Base-by-base conservation (phyloP, 1,140 invertebrate species). In the Drosophila chauvacae region DNA sequence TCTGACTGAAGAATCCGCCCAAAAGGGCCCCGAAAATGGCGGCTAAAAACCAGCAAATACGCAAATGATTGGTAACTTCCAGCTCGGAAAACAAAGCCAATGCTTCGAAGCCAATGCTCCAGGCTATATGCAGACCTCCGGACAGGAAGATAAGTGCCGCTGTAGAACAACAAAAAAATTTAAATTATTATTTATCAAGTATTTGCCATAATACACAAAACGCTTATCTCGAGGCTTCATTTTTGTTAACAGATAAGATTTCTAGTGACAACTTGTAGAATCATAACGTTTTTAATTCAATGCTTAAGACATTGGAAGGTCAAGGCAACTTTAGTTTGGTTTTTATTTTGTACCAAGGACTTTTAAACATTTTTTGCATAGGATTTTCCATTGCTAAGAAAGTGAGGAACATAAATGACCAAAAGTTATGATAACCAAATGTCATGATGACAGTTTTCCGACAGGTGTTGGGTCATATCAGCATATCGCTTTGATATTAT, bases 41-140 rank as follows among this genome's bases (percentile, higher is more conserved):
- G 0, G 51, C 86, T 20, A 85, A 48, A 20, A 88, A 88, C 85
- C 85, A 88, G 23, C 69, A 74, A 7, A 83, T 44, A 0, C 78
- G 76, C 44, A 91, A 16, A 44, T 91, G 87, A 28, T 35, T 50
- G 5, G 28, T 55, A 11, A 62, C 70, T n/a, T 60, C 44, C 10
- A 80, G 10, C 33, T 86, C 71, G 41, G 48, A 45, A 23, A 41
- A 35, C 0, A 51, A 18, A 26, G 18, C 23, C 23, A 23, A 23
- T 68, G 28, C 26, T 26, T 57, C 53, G 11, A 88, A 90, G 7
- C 84, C 84, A 77, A 80, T 79, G 64, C 87, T 86, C 81, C 84
- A 91, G 37, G 90, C 91, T n/a, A 88, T 81, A 51, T 90, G 80
- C 66, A 88, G 51, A 11, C 85, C 85, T 16, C 85, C 85, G 3